Evolutionary conservation across 1,140 invertebrate species (phyloP), one percentile per base, ranked within the genome.

Genomic region (Tachypleus tridentatus): DNA sequence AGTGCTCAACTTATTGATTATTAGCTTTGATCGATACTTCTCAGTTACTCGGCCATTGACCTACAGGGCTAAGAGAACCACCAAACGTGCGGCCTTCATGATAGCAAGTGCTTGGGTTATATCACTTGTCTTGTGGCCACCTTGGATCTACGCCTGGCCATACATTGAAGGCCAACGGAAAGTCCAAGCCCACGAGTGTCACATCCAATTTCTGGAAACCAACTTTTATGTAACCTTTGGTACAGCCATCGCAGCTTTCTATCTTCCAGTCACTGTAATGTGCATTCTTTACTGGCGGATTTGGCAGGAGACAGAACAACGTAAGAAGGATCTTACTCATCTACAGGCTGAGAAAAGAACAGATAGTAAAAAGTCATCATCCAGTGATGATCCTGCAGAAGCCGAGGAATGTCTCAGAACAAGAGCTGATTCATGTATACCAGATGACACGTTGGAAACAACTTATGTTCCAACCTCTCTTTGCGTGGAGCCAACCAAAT

Each of bases 301-400:
- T 75, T 99, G 94, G 87, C 82, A 86, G 58, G 94, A 98, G 79
- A 99, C 97, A 4, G 87, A 95, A 78, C 93, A 97, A 76, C 80
- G 97, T 64, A 91, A 98, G 75, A 95, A 96, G 77, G 93, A 98
- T 74, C 80, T 99, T 74, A 89, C 91, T 10, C 69, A 96, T 78
- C 80, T 98, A 52, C 94, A 97, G 78, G 94, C 80, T 82, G 90
- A 87, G 58, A 91, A 90, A 76, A 91, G 91, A 74, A 88, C 91
- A 71, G 88, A 87, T 64, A 93, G 89, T 74, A 91, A 91, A 77
- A 81, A 91, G 64, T 93, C 89, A 57, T 93, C 92, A 77, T 93
- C 90, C 64, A 93, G 91, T 64, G 67, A 70, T 60, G 69, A 70
- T 57, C 64, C 66, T 67, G 65, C 63, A 61, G 65, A 68, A 66